Evolutionary conservation across 2,888 invertebrate genomes (phyloP), one percentile per base, ranked within the genome.

Genomic region (Folsomia manolachei): DNA sequence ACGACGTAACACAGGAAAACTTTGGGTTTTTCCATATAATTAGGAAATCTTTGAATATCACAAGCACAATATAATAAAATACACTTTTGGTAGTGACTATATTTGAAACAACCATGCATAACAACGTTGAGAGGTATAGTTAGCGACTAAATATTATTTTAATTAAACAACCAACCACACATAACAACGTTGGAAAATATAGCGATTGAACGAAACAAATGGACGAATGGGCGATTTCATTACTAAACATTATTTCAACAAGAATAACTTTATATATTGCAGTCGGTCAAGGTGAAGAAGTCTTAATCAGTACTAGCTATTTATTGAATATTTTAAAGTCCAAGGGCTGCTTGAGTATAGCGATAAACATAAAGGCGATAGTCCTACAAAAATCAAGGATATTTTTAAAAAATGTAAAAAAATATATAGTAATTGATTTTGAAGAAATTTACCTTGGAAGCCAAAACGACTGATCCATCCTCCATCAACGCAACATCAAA

Each of bases 401-500:
- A 56, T 19, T 56, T 56, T 14, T 56, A 19, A 56, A 21, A 19
- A 19, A 56, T 4, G 19, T 56, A 7, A 56, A n/a, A 18, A n/a
- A 56, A 19, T 14, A 19, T 56, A 56, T 14, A 56, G n/a, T 19
- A 56, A 56, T 19, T 56, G 7, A 19, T 21, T n/a, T 56, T 56
- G n/a, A 56, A 39, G 14, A 39, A 39, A 39, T 39, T 4, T 56
- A 56, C 56, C 56, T 99, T 99, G 88, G 97, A 97, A 81, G 98
- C 98, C 82, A 99, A 88, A 63, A 99, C 98, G 72, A 99, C 97
- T 70, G 96, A 96, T 53, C 97, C 97, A 83, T 98, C 98, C 83
- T 97, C 97, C 95, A 98, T 97, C 66, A 99, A 89, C 63, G 98
- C 96, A 73, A 99, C 98, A 84, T 99, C 99, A 86, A 98, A 99